These are phyloP conservation scores for Gracilinanus agilis DNA, from an alignment of 2,113 vertebrate species.

Conservation along the genomic window DNA sequence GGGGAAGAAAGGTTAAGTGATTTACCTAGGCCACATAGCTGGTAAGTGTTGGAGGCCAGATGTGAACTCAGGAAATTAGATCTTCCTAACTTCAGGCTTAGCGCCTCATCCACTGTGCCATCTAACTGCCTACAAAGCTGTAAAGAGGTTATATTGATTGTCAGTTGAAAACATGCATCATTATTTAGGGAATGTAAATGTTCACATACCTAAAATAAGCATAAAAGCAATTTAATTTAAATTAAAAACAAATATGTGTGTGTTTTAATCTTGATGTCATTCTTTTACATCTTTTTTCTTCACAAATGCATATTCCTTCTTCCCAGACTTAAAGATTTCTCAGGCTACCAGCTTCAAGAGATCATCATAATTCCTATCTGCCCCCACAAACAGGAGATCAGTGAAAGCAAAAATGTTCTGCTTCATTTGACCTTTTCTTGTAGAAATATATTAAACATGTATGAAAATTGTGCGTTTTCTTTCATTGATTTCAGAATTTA, in stretches of 20 bases:
- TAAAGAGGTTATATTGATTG: neutral
- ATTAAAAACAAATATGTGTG: neutral
- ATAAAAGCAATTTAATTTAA: neutral
- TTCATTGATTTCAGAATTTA: conserved; percentile 72
- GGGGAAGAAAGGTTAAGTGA: neutral
- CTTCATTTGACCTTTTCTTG: conserved; percentile 78
- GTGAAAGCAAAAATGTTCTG: conserved; percentile 73
- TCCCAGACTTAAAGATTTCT: neutral
- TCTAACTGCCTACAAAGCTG: neutral
- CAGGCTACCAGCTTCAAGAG: conserved; percentile 38
- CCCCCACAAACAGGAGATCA: conserved; percentile 31
- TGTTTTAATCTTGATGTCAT: neutral
- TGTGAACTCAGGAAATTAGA: neutral
- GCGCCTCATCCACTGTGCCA: neutral
- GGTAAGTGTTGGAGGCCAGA: neutral
- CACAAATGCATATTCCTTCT: neutral
- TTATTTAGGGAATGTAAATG: neutral
- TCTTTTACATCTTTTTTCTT: neutral
- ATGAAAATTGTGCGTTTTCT: conserved; percentile 75
- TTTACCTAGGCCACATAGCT: neutral
- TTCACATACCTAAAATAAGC: neutral
- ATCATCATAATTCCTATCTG: conserved; percentile 42
- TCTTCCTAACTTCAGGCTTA: neutral
- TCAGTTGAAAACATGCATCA: neutral
- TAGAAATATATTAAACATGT: conserved; percentile 78